Evolutionary conservation across 2,888 invertebrate species (phyloP), one percentile per base, ranked within the genome.

Genomic region (Malthinus flaveolus): DNA sequence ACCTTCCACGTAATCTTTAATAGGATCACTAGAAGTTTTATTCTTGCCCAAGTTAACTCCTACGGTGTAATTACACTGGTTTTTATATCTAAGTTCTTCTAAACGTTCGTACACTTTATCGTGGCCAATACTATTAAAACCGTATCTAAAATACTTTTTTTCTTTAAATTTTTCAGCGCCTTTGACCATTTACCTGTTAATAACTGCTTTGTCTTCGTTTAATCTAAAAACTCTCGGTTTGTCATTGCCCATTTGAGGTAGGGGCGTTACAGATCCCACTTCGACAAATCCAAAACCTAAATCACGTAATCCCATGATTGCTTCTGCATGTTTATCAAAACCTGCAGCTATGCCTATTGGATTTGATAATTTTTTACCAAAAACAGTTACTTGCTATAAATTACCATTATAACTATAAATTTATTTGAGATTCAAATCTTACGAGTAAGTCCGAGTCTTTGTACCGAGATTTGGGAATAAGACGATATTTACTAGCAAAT

Each of bases 321-420:
- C 95, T 81, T 97, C 96, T 5, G 89, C 97, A 79, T 98, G 89
- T 78, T 99, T 99, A 78, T 99, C 99, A 80, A 98, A 98, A 5
- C 98, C 99, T 56, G 98, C 99, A 23, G 98, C 98, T 72, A 99
- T 87, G n/a, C 99, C 98, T 68, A 99, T 79, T 0, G 98, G 98
- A 81, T 96, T 97, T 52, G 83, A 81, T 61, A 99, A 85, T 9
- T 87, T 77, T 61, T 86, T 81, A 13, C 86, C 86, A 75, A 92
- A 89, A 45, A 96, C 81, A 51, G 80, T 83, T 0, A 89, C 88
- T 74, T 84, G 83, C 91, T 92, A 70, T 76, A 76, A 52, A 32
- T 42, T 5, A 42, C 7, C 12, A 13, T 32, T 10, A 10, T 31
- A 31, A 39, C 11, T 4, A 15, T 23, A 8, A 34, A 35, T 11